These are phyloP conservation scores for Ptychadena robeensis DNA, from an alignment of 2,797 vertebrate genomes.

Conservation along the genomic window DNA sequence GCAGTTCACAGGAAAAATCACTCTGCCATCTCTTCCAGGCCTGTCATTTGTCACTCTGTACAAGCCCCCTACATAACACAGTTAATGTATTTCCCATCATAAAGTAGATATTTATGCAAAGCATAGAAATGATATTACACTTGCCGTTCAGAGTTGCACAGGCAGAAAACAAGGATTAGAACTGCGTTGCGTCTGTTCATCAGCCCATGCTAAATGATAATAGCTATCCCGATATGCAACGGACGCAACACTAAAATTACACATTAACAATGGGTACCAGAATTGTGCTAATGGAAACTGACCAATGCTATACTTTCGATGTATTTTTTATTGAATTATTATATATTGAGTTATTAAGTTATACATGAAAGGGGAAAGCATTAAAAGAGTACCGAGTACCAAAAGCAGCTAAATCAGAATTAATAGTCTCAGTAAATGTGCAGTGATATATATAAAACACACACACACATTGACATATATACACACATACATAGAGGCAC, in stretches of 20 bases:
- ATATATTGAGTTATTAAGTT: too few relatives aligned
- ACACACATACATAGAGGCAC: too few relatives aligned
- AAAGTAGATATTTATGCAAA: constrained; percentile 63
- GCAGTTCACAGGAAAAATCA: constrained; percentile 24
- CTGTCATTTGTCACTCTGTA: constrained; percentile 38
- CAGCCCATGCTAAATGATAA: constrained; percentile 33
- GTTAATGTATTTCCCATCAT: constrained; percentile 55
- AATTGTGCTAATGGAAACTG: not conserved
- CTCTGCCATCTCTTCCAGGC: constrained; percentile 12
- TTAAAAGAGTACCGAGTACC: too few relatives aligned
- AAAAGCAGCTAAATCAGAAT: too few relatives aligned
- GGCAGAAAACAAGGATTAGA: constrained; percentile 51
- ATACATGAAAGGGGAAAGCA: too few relatives aligned
- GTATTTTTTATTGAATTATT: too few relatives aligned
- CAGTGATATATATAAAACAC: too few relatives aligned
- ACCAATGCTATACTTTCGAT: not conserved
- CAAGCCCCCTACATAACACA: constrained; percentile 58
- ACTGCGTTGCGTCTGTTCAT: constrained; percentile 33
- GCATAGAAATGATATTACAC: constrained; percentile 57
- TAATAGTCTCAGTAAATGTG: too few relatives aligned
- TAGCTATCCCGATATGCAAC: not conserved
- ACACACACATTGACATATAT: too few relatives aligned
- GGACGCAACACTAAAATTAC: not conserved
- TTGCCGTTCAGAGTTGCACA: constrained; percentile 44
- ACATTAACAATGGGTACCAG: not conserved